These are phyloP conservation scores for Aurelia sp. DNA, from an alignment of 30 jellyfish, hydroid and myxozoan species.

Conservation along the genomic window DNA sequence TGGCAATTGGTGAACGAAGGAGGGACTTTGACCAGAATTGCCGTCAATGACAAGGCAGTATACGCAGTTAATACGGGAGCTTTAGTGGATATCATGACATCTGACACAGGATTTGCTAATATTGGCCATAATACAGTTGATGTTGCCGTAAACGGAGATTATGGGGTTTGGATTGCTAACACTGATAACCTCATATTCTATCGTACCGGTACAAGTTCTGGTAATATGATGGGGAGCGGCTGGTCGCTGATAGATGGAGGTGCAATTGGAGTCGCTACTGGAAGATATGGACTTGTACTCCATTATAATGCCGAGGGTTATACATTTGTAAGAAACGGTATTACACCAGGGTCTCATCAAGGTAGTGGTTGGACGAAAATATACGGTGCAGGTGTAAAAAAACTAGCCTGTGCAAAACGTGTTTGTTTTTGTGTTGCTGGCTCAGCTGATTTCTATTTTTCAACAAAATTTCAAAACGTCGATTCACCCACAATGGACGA, in stretches of 20 bases:
- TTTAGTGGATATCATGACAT: too few relatives aligned
- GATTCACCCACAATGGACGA: too few relatives aligned
- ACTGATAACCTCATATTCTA: not conserved
- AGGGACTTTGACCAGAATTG: not conserved
- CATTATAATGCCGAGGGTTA: not conserved
- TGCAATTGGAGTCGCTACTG: not conserved
- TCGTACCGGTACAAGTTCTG: constrained; percentile 19
- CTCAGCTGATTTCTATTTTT: too few relatives aligned
- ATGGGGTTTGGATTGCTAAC: not conserved
- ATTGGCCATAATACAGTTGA: not conserved
- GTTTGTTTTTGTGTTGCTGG: too few relatives aligned
- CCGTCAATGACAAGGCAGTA: not conserved
- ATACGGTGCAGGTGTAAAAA: too few relatives aligned
- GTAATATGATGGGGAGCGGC: constrained; percentile 15
- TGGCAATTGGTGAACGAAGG: too few relatives aligned
- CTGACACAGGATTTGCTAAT: not conserved
- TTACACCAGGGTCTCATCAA: not conserved
- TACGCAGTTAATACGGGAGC: not conserved
- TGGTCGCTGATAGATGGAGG: not conserved
- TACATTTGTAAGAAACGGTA: not conserved
- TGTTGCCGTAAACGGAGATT: not conserved
- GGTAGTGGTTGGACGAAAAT: not conserved
- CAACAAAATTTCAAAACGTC: too few relatives aligned
- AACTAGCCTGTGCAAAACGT: too few relatives aligned
- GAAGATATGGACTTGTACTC: constrained; percentile 26